Percentiles rank a stretch among this genome's conserved stretches.
phyloP scores from a whole-genome alignment of 2,113 vertebrate genomes.

The Spilogale gracilis region DNA sequence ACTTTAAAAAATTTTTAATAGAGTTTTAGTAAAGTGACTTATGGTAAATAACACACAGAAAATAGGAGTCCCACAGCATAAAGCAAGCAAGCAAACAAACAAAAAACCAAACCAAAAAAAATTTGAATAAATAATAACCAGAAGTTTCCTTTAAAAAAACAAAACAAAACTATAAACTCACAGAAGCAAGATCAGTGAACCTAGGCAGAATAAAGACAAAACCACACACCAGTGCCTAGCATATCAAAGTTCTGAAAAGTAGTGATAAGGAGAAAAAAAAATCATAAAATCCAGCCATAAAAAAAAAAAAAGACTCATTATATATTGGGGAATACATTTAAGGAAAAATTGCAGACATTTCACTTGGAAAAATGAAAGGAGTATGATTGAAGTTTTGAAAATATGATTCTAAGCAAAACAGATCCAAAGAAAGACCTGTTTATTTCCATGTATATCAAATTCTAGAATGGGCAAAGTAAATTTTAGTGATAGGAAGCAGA shows the following conservation, averaged over 20 bases:
- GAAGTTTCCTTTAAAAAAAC: neutral
- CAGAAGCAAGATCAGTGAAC: neutral
- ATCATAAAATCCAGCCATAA: neutral
- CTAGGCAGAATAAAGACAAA: neutral
- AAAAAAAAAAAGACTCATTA: neutral
- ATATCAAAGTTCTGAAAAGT: neutral
- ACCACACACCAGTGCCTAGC: neutral
- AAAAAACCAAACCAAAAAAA: neutral
- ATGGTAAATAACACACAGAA: neutral
- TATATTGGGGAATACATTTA: neutral
- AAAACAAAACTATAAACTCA: neutral
- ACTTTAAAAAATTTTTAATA: neutral
- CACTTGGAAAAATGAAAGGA: neutral
- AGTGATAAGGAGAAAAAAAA: neutral
- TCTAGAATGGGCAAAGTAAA: neutral
- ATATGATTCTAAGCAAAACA: neutral
- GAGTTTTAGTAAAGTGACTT: neutral
- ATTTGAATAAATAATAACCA: neutral
- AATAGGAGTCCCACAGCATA: accelerated
- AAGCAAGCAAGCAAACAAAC: neutral
- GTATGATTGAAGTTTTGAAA: neutral
- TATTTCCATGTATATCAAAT: neutral
- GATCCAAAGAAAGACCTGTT: neutral
- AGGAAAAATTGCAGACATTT: neutral
- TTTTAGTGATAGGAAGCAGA: neutral